Percentiles rank a stretch among this genome's conserved stretches.
These are phyloP conservation scores for Teinopalpus imperialis DNA, from an alignment of 2,888 invertebrate genomes.

Conservation along the genomic window DNA sequence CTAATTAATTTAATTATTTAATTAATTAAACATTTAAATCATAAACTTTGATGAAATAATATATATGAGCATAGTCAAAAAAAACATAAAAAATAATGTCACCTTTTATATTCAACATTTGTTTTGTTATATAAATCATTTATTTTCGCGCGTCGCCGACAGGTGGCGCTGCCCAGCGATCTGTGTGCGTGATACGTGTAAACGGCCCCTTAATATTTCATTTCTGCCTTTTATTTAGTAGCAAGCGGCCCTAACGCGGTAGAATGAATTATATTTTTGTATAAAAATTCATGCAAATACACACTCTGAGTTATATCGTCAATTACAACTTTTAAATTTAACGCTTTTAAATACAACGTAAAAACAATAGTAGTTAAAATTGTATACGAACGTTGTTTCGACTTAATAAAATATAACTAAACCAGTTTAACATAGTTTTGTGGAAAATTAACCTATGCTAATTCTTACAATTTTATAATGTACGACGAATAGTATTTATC, in stretches of 20 bases:
- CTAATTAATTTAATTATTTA: too few species aligned
- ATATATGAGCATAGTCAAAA: slow-evolving; percentile 1
- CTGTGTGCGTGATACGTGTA: slow-evolving; percentile 59
- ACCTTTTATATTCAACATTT: slow-evolving; percentile 33
- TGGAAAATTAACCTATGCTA: too few species aligned
- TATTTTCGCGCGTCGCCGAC: slow-evolving; percentile 63
- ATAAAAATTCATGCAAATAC: slow-evolving; percentile 9
- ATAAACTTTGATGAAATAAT: too few species aligned
- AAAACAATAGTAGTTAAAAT: too few species aligned
- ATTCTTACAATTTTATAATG: too few species aligned
- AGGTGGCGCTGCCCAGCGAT: slow-evolving; percentile 65
- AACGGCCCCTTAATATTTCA: slow-evolving; percentile 66
- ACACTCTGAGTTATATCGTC: not conserved
- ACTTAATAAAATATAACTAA: too few species aligned
- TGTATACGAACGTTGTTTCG: too few species aligned
- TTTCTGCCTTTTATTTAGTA: slow-evolving; percentile 19
- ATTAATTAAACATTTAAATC: too few species aligned
- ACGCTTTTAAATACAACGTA: too few species aligned
- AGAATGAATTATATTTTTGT: slow-evolving; percentile 18
- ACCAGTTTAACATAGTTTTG: too few species aligned
- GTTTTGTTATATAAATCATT: slow-evolving; percentile 47
- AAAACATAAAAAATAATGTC: slow-evolving; percentile 4
- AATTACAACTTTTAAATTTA: not conserved
- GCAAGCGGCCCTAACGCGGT: slow-evolving; percentile 6
- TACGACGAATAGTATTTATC: too few species aligned